Evolutionary conservation across 2,113 vertebrate species (phyloP).

Genomic region (Reinhardtius hippoglossoides): DNA sequence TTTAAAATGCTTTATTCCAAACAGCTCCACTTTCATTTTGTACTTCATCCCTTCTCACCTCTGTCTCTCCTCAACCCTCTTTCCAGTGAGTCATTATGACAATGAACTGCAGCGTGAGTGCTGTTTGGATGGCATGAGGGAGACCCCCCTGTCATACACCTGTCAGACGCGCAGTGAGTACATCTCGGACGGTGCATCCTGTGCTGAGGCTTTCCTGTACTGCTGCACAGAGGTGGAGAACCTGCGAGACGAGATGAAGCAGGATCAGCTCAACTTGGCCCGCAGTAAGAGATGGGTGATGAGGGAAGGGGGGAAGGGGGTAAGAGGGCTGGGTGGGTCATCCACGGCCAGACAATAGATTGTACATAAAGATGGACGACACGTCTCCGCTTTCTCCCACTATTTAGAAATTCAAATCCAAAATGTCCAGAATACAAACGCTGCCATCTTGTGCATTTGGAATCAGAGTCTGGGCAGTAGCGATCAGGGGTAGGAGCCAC

Average conservation of each 20-base stretch:
- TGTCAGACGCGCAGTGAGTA: constrained; percentile 81
- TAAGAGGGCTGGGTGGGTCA: neutral
- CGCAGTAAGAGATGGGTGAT: constrained; percentile 69
- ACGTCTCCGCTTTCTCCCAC: too few species aligned
- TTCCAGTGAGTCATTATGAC: constrained; percentile 78
- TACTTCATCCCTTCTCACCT: neutral
- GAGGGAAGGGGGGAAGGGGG: too few species aligned
- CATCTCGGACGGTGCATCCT: constrained; percentile 75
- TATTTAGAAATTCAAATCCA: too few species aligned
- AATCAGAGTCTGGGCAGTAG: too few species aligned
- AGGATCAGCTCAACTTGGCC: constrained; percentile 49
- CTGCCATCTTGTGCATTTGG: too few species aligned
- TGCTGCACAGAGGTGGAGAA: constrained; percentile 81
- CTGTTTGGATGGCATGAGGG: constrained; percentile 86
- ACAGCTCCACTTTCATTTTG: neutral
- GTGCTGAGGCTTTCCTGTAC: constrained; percentile 83
- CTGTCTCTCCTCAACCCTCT: neutral
- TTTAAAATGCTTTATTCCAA: neutral
- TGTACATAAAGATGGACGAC: too few species aligned
- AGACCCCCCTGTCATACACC: constrained; percentile 77
- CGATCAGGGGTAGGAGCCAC: too few species aligned
- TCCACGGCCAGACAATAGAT: neutral
- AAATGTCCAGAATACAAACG: too few species aligned
- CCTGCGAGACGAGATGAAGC: constrained; percentile 22
- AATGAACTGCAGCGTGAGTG: constrained; percentile 67